Conservation (phyloP, 2,113 vertebrate species). For the Zosterops borbonicus region DNA sequence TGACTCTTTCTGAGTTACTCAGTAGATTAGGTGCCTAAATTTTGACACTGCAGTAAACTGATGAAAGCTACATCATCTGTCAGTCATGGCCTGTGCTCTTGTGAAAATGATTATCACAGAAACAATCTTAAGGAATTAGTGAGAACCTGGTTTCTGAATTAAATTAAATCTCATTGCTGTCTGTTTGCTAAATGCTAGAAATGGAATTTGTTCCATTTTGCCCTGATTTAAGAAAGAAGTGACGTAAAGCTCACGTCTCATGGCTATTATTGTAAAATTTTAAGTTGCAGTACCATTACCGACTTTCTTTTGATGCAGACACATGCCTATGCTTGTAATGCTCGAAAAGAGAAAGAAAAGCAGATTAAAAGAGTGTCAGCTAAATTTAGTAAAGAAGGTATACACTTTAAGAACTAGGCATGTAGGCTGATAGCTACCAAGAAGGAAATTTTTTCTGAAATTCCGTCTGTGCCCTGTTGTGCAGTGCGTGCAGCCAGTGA, state of each 20-base stretch:
- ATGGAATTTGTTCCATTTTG: background rate
- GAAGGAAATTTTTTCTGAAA: background rate
- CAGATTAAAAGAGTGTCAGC: background rate
- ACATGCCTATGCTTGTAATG: background rate
- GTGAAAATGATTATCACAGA: background rate
- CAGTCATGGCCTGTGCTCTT: background rate
- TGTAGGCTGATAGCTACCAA: background rate
- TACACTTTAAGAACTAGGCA: background rate
- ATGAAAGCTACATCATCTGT: background rate
- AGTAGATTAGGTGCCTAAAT: background rate
- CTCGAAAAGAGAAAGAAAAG: background rate
- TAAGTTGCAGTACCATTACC: background rate
- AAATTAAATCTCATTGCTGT: background rate
- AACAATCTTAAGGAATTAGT: background rate
- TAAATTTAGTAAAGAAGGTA: background rate
- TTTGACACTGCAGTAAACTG: background rate
- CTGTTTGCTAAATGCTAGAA: background rate
- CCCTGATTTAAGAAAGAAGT: background rate
- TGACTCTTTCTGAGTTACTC: background rate
- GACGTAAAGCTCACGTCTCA: accelerated
- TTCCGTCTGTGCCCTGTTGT: background rate
- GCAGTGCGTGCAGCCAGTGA: background rate
- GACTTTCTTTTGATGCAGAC: background rate
- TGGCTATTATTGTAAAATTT: background rate
- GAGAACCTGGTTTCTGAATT: background rate